Conservation (phyloP, 1,140 invertebrate species). For the Leguminivora glycinivorella region DNA sequence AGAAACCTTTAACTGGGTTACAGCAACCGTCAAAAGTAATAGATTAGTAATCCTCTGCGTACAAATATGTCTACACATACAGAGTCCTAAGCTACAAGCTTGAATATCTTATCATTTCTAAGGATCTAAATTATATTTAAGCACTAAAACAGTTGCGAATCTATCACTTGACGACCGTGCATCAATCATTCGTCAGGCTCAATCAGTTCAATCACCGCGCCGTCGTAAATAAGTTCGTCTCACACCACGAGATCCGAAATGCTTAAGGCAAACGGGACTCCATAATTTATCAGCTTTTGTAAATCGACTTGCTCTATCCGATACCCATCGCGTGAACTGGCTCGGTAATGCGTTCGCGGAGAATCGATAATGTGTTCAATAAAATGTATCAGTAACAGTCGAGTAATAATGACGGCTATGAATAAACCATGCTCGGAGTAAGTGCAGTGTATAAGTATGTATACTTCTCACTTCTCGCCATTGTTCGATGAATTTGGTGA, state of each 20-base stretch:
- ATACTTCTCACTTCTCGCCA: neutral
- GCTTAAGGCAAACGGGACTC: conserved; percentile 18
- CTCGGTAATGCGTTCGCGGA: conserved; percentile 7
- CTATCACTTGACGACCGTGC: neutral
- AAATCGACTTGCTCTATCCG: conserved; percentile 24
- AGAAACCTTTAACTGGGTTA: too few species aligned
- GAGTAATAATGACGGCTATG: conserved; percentile 9
- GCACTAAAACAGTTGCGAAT: too few species aligned
- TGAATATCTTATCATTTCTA: too few species aligned
- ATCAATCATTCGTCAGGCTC: neutral
- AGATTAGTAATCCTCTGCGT: too few species aligned
- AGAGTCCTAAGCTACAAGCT: too few species aligned
- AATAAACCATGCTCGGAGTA: neutral
- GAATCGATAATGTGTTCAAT: conserved; percentile 25
- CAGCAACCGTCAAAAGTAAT: too few species aligned
- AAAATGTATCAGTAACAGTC: conserved; percentile 17
- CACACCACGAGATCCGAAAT: conserved; percentile 23
- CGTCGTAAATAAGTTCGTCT: conserved; percentile 24
- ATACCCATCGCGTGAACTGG: conserved; percentile 25
- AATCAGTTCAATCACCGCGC: neutral
- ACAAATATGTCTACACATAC: too few species aligned
- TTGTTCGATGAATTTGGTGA: neutral
- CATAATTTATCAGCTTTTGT: conserved; percentile 27
- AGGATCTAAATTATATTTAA: too few species aligned
- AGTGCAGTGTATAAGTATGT: neutral